Evolutionary conservation across 2,888 invertebrate species (phyloP).

Genomic region (Conomelus anceps): DNA sequence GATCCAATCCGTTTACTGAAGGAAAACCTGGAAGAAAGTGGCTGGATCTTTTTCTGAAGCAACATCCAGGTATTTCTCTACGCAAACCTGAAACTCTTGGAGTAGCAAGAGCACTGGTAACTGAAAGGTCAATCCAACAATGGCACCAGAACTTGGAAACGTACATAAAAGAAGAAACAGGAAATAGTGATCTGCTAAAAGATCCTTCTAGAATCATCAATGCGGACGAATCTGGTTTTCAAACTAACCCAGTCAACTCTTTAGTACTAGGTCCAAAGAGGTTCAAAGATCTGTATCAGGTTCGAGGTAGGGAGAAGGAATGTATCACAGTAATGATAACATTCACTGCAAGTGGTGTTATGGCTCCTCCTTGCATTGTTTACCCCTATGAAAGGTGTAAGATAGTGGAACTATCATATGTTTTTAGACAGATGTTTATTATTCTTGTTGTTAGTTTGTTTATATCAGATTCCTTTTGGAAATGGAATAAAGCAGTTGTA

Average conservation of each 20-base stretch:
- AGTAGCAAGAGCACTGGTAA: conserved; percentile 7
- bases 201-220: conserved; percentile 11
- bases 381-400: not conserved
- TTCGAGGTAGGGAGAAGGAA: not conserved
- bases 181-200: not conserved
- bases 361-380: not conserved
- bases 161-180: not conserved
- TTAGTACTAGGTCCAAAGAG: conserved; percentile 11
- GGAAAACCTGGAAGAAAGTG: conserved; percentile 25
- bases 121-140: conserved; percentile 7
- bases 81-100: conserved; percentile 14
- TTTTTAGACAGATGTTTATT: too few relatives aligned
- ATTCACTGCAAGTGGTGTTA: conserved; percentile 9
- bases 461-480: too few relatives aligned
- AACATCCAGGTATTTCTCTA: conserved; percentile 18
- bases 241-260: conserved; percentile 10
- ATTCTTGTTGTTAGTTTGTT: too few relatives aligned
- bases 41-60: conserved; percentile 15
- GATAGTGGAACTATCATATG: too few relatives aligned
- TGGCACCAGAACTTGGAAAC: conserved; percentile 11
- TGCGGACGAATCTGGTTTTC: conserved; percentile 14
- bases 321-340: not conserved
- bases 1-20: conserved; percentile 22
- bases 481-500: too few relatives aligned
- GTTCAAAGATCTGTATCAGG: conserved; percentile 5